phyloP scores from a whole-genome alignment of 2,797 vertebrate species.

The Poeciliopsis gracilis region DNA sequence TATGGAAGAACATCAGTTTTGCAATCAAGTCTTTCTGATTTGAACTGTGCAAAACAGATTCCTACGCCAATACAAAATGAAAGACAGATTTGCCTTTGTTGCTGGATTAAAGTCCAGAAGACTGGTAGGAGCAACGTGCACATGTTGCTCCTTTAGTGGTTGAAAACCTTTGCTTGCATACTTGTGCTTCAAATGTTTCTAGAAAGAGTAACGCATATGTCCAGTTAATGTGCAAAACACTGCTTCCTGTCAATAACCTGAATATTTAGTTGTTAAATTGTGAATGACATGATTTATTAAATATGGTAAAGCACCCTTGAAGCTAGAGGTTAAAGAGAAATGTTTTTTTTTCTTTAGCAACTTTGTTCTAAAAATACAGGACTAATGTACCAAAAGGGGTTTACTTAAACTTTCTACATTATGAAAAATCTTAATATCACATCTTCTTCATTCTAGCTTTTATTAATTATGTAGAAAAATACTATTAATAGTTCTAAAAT shows the following conservation, averaged over 20 bases:
- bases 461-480: slow-evolving; percentile 15
- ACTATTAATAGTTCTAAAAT: slow-evolving; percentile 1
- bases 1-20: neutral
- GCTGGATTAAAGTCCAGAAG: neutral
- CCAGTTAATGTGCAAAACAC: slow-evolving; percentile 57
- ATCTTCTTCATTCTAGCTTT: slow-evolving; percentile 5
- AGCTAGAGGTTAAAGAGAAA: slow-evolving; percentile 2
- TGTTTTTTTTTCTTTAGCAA: neutral
- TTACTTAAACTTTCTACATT: slow-evolving; percentile 20
- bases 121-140: neutral
- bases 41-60: neutral
- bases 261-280: slow-evolving; percentile 17
- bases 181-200: slow-evolving; percentile 5
- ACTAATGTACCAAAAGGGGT: neutral
- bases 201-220: slow-evolving; percentile 9
- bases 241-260: slow-evolving; percentile 37
- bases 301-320: neutral
- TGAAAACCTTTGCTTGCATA: slow-evolving; percentile 10
- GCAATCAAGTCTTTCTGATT: neutral
- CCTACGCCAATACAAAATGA: neutral
- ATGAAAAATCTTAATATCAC: neutral
- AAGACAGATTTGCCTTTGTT: neutral
- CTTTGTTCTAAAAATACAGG: neutral
- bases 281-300: slow-evolving; percentile 6
- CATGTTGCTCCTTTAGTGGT: slow-evolving; percentile 19